These are phyloP conservation scores for Drosophila barbarae DNA, from an alignment of 2,888 invertebrate species.

Conservation along the genomic window DNA sequence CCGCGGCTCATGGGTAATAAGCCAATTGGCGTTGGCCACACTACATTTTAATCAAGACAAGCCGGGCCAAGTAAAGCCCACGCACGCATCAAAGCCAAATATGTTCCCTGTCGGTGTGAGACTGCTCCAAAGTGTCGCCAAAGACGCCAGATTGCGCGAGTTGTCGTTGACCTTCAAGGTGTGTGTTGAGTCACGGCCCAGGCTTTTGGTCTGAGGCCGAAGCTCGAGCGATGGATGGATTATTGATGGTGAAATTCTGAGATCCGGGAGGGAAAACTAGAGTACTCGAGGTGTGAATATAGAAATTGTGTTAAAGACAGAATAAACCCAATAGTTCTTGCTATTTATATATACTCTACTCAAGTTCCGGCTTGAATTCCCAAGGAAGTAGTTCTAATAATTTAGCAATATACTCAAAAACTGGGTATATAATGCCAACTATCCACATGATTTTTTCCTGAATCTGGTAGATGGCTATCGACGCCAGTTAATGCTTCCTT, in stretches of 20 bases:
- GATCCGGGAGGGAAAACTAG: slow-evolving; percentile 7
- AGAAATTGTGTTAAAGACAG: background rate
- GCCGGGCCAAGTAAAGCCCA: slow-evolving; percentile 52
- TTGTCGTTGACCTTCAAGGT: slow-evolving; percentile 67
- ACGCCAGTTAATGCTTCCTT: slow-evolving; percentile 24
- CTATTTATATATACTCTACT: no score
- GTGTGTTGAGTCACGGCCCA: slow-evolving; percentile 54
- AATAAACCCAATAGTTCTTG: background rate
- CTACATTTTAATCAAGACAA: slow-evolving; percentile 62
- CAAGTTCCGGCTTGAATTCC: background rate
- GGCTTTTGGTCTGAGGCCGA: slow-evolving; percentile 28
- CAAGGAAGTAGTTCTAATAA: background rate
- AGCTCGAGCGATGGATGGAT: slow-evolving; percentile 13
- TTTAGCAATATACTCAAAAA: background rate
- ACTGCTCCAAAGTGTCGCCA: slow-evolving; percentile 42
- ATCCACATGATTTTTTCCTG: background rate
- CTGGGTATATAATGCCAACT: background rate
- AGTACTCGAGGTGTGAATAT: background rate
- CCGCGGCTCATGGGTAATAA: slow-evolving; percentile 66
- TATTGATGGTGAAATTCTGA: slow-evolving; percentile 34
- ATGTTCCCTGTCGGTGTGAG: slow-evolving; percentile 36
- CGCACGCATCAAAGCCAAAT: slow-evolving; percentile 67
- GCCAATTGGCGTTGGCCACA: slow-evolving; percentile 72
- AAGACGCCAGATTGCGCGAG: slow-evolving; percentile 51
- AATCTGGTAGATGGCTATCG: background rate